A percentile compares a stretch with the other conserved stretches of the same genome.
These are phyloP conservation scores for Apodemia duryi DNA, from an alignment of 2,888 invertebrate species.

Conservation along the genomic window DNA sequence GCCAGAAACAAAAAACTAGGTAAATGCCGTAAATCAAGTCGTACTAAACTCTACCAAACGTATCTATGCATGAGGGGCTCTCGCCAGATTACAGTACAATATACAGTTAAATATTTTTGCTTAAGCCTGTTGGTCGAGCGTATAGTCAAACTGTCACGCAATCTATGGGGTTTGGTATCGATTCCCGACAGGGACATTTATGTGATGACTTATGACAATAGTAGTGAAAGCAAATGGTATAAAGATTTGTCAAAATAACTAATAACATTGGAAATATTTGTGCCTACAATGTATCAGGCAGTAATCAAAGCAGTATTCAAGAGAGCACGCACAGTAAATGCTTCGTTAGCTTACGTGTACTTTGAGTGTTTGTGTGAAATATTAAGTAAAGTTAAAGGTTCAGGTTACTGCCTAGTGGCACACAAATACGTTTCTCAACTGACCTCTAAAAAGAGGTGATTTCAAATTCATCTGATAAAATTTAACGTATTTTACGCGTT, in stretches of 20 bases:
- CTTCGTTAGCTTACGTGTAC: constrained; percentile 3
- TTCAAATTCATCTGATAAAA: neutral
- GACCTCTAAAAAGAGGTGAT: neutral
- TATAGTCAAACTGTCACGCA: no score
- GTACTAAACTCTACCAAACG: no score
- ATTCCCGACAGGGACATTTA: no score
- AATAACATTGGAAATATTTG: constrained; percentile 42
- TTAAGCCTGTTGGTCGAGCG: no score
- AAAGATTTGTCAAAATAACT: constrained; percentile 42
- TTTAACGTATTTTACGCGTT: no score
- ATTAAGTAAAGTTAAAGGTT: neutral
- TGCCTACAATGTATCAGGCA: constrained; percentile 32
- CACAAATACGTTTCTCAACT: neutral
- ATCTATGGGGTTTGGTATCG: no score
- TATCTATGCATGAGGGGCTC: no score
- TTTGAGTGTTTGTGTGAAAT: constrained; percentile 2
- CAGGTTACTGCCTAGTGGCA: neutral
- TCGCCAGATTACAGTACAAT: no score
- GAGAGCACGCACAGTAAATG: constrained; percentile 25
- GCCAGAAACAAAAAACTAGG: no score
- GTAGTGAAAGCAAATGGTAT: constrained; percentile 51
- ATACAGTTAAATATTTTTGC: no score
- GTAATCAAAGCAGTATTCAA: constrained; percentile 26
- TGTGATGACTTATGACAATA: constrained; percentile 43
- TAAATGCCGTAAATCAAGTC: no score